Percentiles rank a stretch among this genome's conserved stretches.
These are phyloP conservation scores for Ametastegia equiseti DNA, from an alignment of 2,888 invertebrate genomes.

Conservation along the genomic window DNA sequence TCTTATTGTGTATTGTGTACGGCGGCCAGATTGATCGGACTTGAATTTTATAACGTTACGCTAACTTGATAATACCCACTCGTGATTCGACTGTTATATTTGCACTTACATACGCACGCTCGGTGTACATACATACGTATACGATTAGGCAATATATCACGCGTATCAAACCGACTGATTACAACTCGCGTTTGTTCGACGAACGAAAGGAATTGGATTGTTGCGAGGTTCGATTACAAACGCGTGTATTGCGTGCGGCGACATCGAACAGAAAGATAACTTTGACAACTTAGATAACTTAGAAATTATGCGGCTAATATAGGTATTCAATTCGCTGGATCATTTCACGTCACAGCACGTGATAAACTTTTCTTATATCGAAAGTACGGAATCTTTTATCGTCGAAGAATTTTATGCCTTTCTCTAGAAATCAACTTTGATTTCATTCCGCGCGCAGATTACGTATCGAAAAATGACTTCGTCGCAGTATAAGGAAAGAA, in stretches of 20 bases:
- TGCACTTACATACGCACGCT: not conserved
- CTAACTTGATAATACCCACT: not conserved
- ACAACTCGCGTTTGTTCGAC: not conserved
- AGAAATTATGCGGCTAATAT: too few relatives aligned
- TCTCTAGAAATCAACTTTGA: too few relatives aligned
- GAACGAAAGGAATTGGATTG: not conserved
- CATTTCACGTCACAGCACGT: too few relatives aligned
- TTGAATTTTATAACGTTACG: not conserved
- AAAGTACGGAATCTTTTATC: too few relatives aligned
- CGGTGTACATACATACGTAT: not conserved
- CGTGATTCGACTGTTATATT: conserved; percentile 1
- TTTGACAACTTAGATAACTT: too few relatives aligned
- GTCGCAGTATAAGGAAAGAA: too few relatives aligned
- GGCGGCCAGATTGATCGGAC: not conserved
- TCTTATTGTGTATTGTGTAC: not conserved
- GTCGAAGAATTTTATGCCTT: too few relatives aligned
- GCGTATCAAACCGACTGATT: not conserved
- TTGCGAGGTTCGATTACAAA: not conserved
- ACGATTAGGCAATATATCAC: not conserved
- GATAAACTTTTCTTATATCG: too few relatives aligned
- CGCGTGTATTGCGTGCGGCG: not conserved
- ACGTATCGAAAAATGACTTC: too few relatives aligned
- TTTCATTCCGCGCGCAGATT: too few relatives aligned
- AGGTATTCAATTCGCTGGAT: too few relatives aligned
- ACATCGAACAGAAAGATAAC: not conserved